Percentiles rank a stretch among this genome's conserved stretches.
These are phyloP conservation scores for Piscicola geometra DNA, from an alignment of 2,888 invertebrate genomes.

Conservation along the genomic window DNA sequence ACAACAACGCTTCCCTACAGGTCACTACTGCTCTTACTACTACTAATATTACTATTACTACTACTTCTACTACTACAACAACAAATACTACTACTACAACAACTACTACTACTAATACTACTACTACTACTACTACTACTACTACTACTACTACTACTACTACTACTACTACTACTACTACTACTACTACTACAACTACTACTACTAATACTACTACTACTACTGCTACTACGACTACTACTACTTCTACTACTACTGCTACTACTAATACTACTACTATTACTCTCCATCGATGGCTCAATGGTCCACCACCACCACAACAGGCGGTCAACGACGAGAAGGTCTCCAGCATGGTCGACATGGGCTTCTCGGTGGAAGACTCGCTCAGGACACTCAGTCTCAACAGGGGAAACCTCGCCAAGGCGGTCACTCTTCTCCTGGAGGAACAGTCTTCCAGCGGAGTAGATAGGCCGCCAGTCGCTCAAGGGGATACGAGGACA, in stretches of 20 bases:
- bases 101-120: neutral
- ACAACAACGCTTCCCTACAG: conserved; percentile 4
- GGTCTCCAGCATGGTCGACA: conserved; percentile 14
- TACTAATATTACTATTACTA: neutral
- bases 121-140: neutral
- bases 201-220: neutral
- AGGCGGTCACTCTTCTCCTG: neutral
- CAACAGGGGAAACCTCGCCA: conserved; percentile 1
- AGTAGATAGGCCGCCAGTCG: no score
- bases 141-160: neutral
- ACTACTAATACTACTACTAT: no score
- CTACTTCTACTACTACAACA: neutral
- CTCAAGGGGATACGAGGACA: no score
- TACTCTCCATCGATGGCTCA: no score
- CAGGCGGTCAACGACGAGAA: conserved; percentile 14
- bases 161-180: neutral
- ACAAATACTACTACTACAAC: no score
- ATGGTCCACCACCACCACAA: no score
- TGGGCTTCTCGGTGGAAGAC: conserved; percentile 27
- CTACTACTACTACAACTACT: neutral
- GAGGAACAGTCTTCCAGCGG: neutral
- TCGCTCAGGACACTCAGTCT: neutral
- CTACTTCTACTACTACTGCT: neutral
- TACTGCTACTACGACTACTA: neutral
- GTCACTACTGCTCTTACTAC: neutral